Base-by-base conservation (phyloP, 2,888 invertebrate species). In the Ochropleura leucogaster region DNA sequence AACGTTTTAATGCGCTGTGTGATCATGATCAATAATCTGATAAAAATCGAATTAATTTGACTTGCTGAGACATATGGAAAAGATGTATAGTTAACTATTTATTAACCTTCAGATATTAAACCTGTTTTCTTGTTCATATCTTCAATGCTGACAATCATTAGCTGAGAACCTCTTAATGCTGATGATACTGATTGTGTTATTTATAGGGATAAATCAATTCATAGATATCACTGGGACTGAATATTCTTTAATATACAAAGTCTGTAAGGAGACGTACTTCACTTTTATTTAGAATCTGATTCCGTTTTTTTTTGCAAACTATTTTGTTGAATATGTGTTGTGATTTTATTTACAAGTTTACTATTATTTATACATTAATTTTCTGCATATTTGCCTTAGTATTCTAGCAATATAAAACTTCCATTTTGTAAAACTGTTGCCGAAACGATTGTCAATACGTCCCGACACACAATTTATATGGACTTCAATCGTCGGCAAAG, bases 21-120 rank as follows among this genome's bases (percentile, higher is more conserved):
- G 49, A 78, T 63, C 44, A 64, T 57, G 49, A 78, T 63, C 44
- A 64, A 77, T 82, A 77, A 77, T 77, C 40, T 60, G 53, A 78
- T 67, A 62, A 67, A 77, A 78, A 64, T 77, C 82, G 3, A 42
- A 82, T 82, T 69, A 59, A 64, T 79, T 60, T 53, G 20, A 20
- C 59, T 30, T 44, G 51, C 12, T 20, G 42, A 47, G 69, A 82
- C 59, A 40, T 75, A 55, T 53, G 59, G 51, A 30, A 64, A 60
- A 55, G 14, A 46, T 6, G 8, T 49, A 1, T 55, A 30, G 12
- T 44, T 1, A 62, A 18, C 49, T 55, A 66, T 81, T 55, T 49
- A 66, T 81, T 66, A 76, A 55, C 59, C 20, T 62, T 55, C 30
- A 49, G 60, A 76, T 40, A 76, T 49, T 49, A 62, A 78, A 62